These are phyloP conservation scores for Phortica okadai DNA, from an alignment of 2,888 invertebrate genomes.

Conservation along the genomic window DNA sequence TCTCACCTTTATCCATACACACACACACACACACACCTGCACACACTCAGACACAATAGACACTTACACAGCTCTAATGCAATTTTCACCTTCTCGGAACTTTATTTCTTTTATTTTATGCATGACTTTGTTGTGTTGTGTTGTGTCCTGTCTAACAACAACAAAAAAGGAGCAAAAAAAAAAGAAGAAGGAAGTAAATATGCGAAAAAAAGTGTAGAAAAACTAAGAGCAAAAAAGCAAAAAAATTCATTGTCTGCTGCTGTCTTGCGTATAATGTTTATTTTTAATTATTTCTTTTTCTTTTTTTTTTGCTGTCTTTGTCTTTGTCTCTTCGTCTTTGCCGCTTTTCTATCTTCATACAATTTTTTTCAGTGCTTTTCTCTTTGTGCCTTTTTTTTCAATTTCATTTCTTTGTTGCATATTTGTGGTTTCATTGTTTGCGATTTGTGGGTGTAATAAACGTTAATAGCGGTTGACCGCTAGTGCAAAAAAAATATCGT, in stretches of 20 bases:
- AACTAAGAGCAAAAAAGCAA: not conserved
- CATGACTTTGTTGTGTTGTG: constrained; percentile 43
- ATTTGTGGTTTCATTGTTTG: constrained; percentile 52
- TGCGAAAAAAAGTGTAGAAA: constrained; percentile 11
- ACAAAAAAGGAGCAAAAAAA: not conserved
- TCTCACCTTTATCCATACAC: not conserved
- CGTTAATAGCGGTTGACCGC: constrained; percentile 59
- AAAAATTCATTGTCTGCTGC: constrained; percentile 15
- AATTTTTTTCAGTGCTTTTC: constrained; percentile 40
- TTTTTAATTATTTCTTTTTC: constrained; percentile 64
- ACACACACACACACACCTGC: not conserved
- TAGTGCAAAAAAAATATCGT: constrained; percentile 61
- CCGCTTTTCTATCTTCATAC: not conserved
- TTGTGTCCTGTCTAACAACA: not conserved
- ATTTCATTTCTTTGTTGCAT: constrained; percentile 50
- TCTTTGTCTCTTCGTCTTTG: constrained; percentile 5
- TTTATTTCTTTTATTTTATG: constrained; percentile 51
- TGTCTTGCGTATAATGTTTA: constrained; percentile 62
- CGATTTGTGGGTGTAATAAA: constrained; percentile 66
- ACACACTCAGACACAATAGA: not conserved
- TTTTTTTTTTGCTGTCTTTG: constrained; percentile 31
- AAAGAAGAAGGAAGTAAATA: not conserved
- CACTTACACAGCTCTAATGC: constrained; percentile 48
- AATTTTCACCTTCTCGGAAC: constrained; percentile 58
- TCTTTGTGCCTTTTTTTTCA: constrained; percentile 33